Base-by-base conservation (phyloP, 2,797 vertebrate species). In the Protonibea diacanthus region DNA sequence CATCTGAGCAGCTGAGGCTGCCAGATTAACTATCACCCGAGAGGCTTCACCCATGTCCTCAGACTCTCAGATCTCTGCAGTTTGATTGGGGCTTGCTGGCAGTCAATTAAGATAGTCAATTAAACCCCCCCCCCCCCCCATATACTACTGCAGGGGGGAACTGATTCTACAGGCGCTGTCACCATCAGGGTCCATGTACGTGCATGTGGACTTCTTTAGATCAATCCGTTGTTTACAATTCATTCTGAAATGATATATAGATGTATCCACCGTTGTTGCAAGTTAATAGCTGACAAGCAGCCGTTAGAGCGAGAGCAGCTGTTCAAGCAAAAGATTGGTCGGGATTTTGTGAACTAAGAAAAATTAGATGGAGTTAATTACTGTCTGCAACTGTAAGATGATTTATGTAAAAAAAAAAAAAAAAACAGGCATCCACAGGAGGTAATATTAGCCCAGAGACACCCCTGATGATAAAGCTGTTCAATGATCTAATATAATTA, bases 21-120 rank as follows among this genome's bases (percentile, higher is more conserved):
- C 56, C 45, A 70, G 75, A 89, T 78, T 80, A 88, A 81, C 53
- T 56, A 62, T 67, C 72, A 83, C 88, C 84, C 74, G 1, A 51
- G 81, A 82, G 84, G 59, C 63, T 74, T 71, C 25, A 17, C 68
- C 74, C 71, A 51, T 23, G 60, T 79, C 71, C 58, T 71, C 69
- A 70, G 58, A 27, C 64, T 70, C 79, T 63, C 69, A 61, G 81
- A 87, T 89, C 80, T 84, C 62, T 70, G 76, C 61, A 60, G 68
- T 64, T 29, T 81, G 76, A 89, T 57, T 67, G 66, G 47, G 18
- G 48, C 56, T 58, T 52, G 27, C 74, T 83, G 74, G 21, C 63
- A 80, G 62, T 79, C 74, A 74, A 80, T 88, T 80, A 81, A 80
- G 23, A 33, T 18, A 64, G 66, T 66, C 76, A 78, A 62, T 85